A percentile compares a stretch with the other conserved stretches of the same genome.
Conservation (phyloP, 1,140 invertebrate species). For the Plutomurus gul region DNA sequence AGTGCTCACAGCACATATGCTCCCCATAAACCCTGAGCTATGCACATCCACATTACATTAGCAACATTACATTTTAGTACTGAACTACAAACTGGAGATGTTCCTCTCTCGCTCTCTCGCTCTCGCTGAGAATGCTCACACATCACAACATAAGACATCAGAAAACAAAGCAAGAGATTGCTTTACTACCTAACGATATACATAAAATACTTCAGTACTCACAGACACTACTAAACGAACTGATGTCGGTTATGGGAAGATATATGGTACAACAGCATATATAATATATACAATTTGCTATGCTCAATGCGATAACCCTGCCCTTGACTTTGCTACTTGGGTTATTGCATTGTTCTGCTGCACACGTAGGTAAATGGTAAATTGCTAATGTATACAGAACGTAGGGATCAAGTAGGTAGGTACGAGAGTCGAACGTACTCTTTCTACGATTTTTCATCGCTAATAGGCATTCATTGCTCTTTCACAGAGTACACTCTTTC, state of each 20-base stretch:
- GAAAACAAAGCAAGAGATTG: neutral
- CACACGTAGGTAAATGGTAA: neutral
- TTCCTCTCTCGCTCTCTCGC: neutral
- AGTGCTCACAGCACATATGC: conserved; percentile 8
- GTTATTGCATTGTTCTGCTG: conserved; percentile 6
- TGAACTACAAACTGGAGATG: neutral
- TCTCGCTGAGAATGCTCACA: neutral
- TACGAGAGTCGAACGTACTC: no score
- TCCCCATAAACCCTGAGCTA: conserved; percentile 2
- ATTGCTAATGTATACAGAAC: conserved; percentile 21
- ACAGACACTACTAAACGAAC: neutral
- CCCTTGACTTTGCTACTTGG: conserved; percentile 25
- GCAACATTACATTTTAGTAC: neutral
- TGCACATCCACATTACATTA: conserved; percentile 8
- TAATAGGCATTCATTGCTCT: no score
- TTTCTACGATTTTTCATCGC: no score
- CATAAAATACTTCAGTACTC: neutral
- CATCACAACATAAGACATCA: neutral
- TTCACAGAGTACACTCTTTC: no score
- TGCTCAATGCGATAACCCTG: conserved; percentile 8
- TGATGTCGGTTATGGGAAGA: neutral
- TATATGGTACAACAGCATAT: neutral
- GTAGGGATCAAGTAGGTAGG: no score
- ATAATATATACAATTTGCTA: conserved; percentile 21
- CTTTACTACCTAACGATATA: neutral